Base-by-base conservation (phyloP, 2,113 vertebrate species). In the Pachypanchax playfairii region DNA sequence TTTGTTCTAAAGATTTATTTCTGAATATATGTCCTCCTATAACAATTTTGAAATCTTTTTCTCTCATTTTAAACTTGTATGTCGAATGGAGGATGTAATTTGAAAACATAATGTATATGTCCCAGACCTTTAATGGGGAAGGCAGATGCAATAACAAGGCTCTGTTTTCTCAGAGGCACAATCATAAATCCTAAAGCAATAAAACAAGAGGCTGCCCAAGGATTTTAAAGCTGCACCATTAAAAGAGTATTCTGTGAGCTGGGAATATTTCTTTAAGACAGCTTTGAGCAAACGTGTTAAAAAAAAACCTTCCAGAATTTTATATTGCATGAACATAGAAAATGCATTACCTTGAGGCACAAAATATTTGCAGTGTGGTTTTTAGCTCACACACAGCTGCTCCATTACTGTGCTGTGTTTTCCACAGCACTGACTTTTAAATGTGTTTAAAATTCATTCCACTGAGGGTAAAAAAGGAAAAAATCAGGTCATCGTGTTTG, bases 231-330 rank as follows among this genome's bases (percentile, higher is more conserved):
- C 39, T 4, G 56, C 36, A 33, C 21, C 25, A 7, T 42, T 60
- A 55, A 75, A 63, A 57, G 26, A 78, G 75, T 66, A 67, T 76
- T 78, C 65, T 75, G 70, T 52, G 54, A 73, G 70, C 44, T 17
- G 55, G 66, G 54, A 83, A 83, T 44, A 65, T 70, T 59, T 83
- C 70, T 83, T 51, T 29, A 41, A 56, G 71, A 69, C 74, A 66
- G 29, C 62, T 75, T 25, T 35, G 61, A 70, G 64, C 42, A 55
- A 26, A 61, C 75, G 57, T 76, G 65, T 6, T 47, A 61, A 62
- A 85, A 81, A 77, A 70, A 52, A 65, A 63, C 75, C 80, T 64
- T 68, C 56, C 59, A 54, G 68, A 84, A 57, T 65, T 14, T 50
- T 47, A 52, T 38, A 24, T 60, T n/a, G 41, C 69, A 31, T 8